phyloP scores from a whole-genome alignment of 2,888 invertebrate species.

The Incurvaria masculella region DNA sequence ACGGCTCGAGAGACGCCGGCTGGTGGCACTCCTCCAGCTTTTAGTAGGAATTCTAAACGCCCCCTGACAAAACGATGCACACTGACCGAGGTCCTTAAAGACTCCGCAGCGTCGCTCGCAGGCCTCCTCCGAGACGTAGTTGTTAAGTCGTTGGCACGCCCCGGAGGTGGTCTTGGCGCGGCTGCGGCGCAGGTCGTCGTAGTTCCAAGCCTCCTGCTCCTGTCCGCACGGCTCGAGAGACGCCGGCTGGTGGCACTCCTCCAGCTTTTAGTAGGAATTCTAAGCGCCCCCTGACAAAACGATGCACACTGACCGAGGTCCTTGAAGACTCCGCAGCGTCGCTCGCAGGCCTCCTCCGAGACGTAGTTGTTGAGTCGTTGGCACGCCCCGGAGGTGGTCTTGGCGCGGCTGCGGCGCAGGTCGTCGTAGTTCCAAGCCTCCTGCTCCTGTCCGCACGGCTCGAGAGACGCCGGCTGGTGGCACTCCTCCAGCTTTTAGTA shows the following conservation, averaged over 20 bases:
- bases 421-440: conserved; percentile 74
- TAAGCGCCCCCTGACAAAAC: too few species aligned
- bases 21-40: conserved; percentile 58
- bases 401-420: conserved; percentile 51
- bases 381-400: conserved; percentile 70
- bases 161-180: conserved; percentile 68
- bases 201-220: conserved; percentile 68
- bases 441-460: conserved; percentile 64
- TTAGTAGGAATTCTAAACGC: too few species aligned
- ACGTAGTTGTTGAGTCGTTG: conserved; percentile 70
- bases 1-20: conserved; percentile 65
- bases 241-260: conserved; percentile 58
- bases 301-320: too few species aligned
- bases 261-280: too few species aligned
- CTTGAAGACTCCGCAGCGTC: conserved; percentile 71
- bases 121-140: conserved; percentile 70
- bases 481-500: too few species aligned
- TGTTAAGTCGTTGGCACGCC: conserved; percentile 71
- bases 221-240: conserved; percentile 69
- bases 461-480: conserved; percentile 59
- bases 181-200: conserved; percentile 51
- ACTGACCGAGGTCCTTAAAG: conserved; percentile 70
- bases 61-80: too few species aligned
- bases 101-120: conserved; percentile 74
- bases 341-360: conserved; percentile 72